phyloP scores from a whole-genome alignment of 2,797 vertebrate species.

The Selene dorsalis region DNA sequence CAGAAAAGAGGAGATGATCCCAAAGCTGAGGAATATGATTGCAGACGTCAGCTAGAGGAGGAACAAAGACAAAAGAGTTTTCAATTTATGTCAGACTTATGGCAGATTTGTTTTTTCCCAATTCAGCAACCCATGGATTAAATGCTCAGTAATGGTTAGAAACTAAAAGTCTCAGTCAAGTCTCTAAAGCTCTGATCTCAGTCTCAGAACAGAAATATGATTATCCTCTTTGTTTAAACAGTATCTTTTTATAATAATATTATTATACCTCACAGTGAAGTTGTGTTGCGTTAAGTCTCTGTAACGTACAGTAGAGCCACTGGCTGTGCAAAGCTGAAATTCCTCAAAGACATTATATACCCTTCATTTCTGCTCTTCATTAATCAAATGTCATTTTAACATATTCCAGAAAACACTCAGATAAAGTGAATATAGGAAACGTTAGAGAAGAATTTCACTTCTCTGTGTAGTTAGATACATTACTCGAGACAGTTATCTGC shows the following conservation, averaged over 20 bases:
- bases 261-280: background rate
- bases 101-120: background rate
- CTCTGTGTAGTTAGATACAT: too few species aligned
- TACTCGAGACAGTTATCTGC: too few species aligned
- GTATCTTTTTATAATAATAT: background rate
- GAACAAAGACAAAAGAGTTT: slow-evolving; percentile 14
- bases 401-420: background rate
- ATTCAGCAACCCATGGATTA: background rate
- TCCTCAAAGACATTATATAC: background rate
- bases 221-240: slow-evolving; percentile 4
- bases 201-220: slow-evolving; percentile 2
- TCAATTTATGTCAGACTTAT: background rate
- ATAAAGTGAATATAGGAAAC: background rate
- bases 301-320: background rate
- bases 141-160: background rate
- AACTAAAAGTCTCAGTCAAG: background rate
- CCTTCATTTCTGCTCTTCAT: slow-evolving; percentile 14
- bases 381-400: slow-evolving; percentile 1
- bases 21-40: slow-evolving; percentile 82
- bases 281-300: too few species aligned
- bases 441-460: too few species aligned
- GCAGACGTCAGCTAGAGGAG: slow-evolving; percentile 76
- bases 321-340: background rate
- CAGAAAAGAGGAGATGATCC: slow-evolving; percentile 76
- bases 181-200: background rate